Evolutionary conservation across 2,797 vertebrate species (phyloP), one percentile per base, ranked within the genome.

Genomic region (Danio tinwini): DNA sequence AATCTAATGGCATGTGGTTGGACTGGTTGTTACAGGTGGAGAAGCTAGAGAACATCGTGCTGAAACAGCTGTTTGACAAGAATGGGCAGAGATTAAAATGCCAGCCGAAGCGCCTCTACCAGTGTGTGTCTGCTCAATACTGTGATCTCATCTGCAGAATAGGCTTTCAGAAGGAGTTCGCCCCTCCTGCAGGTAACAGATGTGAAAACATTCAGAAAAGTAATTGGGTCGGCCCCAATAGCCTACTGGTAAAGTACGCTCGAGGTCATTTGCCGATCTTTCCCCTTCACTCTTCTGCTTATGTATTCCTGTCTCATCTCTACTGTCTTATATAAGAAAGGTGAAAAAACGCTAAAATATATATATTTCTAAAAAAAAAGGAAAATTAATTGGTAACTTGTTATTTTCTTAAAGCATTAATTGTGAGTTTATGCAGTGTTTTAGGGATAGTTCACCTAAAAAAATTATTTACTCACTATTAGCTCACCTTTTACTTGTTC

Each of bases 131-230:
- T 1, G 87, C 88, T 0, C 88, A 96, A 77, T 97, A 96, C 87
- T 94, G 93, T 12, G 71, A 88, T 17, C 81, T 87, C 6, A 89
- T 97, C n/a, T 91, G 92, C 85, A 90, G 70, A 0, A 86, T 93
- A 47, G 97, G 97, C 69, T 97, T 96, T 91, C 95, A 96, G 40
- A 92, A 93, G 62, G 88, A 91, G 65, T 95, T 90, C 10, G 92
- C 95, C 0, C 83, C 90, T 68, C 90, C 93, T 55, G 5, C 81
- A 39, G 94, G 97, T 98, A 95, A 9, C 19, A 40, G 11, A 19
- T n/a, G 11, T 47, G 1, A 45, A 39, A 5, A 0, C 52, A 56
- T 9, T 5, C 12, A 44, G 2, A 21, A 55, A 3, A 8, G 17
- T 42, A 47, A 58, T 5, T 5, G 6, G 7, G 7, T n/a, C n/a